phyloP scores from a whole-genome alignment of 1,140 invertebrate species.

The Drosophila mojavensis region DNA sequence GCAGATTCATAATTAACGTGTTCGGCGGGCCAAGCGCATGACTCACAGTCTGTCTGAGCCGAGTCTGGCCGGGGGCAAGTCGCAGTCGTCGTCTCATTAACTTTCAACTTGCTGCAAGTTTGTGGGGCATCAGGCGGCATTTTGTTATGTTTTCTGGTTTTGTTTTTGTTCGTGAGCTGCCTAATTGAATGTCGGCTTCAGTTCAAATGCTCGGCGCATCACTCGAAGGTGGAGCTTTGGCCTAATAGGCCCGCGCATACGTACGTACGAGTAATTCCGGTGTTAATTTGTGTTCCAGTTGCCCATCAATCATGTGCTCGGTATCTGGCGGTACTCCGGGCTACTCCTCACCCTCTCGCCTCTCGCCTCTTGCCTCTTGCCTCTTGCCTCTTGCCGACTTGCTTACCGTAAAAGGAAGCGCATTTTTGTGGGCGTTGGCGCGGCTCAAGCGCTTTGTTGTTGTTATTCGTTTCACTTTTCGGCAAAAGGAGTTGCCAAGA shows the following conservation, averaged over 20 bases:
- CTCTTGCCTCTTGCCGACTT: not conserved
- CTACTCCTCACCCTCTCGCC: not conserved
- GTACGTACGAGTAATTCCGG: slow-evolving; percentile 64
- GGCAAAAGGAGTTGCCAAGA: slow-evolving; percentile 56
- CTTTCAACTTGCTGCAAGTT: slow-evolving; percentile 52
- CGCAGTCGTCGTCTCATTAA: slow-evolving; percentile 75
- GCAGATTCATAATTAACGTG: slow-evolving; percentile 78
- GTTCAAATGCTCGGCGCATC: slow-evolving; percentile 69
- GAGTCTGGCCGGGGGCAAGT: slow-evolving; percentile 31
- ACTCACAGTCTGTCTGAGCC: slow-evolving; percentile 21
- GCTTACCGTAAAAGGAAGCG: slow-evolving; percentile 31
- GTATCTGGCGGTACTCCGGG: slow-evolving; percentile 21
- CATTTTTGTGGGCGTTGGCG: slow-evolving; percentile 71
- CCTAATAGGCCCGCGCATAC: slow-evolving; percentile 39
- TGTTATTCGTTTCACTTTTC: slow-evolving; percentile 25
- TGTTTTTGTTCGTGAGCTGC: slow-evolving; percentile 30
- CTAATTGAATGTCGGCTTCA: slow-evolving; percentile 79
- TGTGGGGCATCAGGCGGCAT: slow-evolving; percentile 54
- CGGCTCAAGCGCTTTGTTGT: slow-evolving; percentile 58
- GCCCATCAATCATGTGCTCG: slow-evolving; percentile 68
- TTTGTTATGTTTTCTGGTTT: slow-evolving; percentile 39
- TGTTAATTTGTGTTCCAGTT: slow-evolving; percentile 79
- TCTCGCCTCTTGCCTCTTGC: too few species aligned
- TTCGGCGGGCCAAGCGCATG: slow-evolving; percentile 32
- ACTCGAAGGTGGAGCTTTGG: slow-evolving; percentile 57